phyloP scores from a whole-genome alignment of 2,797 vertebrate genomes.

The Crypturellus tataupa region DNA sequence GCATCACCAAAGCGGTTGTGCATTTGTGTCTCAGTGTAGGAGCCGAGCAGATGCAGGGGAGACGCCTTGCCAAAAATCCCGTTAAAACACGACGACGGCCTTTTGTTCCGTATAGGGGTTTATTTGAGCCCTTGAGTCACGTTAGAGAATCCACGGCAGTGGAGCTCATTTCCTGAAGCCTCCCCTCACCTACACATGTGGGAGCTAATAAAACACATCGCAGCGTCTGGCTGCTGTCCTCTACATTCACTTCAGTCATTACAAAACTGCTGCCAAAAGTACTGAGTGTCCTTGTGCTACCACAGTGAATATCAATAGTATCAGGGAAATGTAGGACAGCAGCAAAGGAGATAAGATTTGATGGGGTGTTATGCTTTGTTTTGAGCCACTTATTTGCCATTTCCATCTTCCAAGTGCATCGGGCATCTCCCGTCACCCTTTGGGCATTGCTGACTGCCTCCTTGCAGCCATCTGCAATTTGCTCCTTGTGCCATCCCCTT shows the following conservation, averaged over 20 bases:
- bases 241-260: conserved; percentile 59
- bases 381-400: background rate
- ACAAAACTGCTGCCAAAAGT: conserved; percentile 63
- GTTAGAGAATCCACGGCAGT: background rate
- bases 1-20: conserved; percentile 9
- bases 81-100: background rate
- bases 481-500: background rate
- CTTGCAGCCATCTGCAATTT: background rate
- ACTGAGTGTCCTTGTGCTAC: conserved; percentile 56
- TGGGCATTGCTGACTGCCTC: accelerated
- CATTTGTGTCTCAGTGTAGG: background rate
- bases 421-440: background rate
- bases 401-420: background rate
- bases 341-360: background rate
- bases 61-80: background rate
- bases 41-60: background rate
- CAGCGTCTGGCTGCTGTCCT: conserved; percentile 57
- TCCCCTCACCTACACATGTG: conserved; percentile 74
- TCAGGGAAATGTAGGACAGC: background rate
- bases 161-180: conserved; percentile 41
- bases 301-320: conserved; percentile 42
- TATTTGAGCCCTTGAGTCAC: conserved; percentile 35
- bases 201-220: conserved; percentile 70
- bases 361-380: background rate
- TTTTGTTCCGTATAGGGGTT: conserved; percentile 35